Conservation (phyloP, 2,113 vertebrate genomes). For the Amblyopsis rosae region DNA sequence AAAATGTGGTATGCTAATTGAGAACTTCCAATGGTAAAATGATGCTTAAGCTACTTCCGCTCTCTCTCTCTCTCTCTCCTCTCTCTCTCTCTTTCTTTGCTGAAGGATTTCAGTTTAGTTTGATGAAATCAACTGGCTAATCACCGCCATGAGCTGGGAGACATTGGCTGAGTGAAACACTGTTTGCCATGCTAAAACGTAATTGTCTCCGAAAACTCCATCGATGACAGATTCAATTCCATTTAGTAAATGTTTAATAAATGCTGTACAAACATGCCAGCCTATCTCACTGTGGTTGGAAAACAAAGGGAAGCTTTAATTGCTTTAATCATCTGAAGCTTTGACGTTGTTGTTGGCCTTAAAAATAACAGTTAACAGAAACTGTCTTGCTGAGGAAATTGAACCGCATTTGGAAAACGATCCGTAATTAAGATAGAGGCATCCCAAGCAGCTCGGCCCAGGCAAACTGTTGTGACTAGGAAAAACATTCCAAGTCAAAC, state of each 20-base stretch:
- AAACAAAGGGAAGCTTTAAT: slow-evolving; percentile 99
- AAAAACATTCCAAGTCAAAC: slow-evolving; percentile 75
- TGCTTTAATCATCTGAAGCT: slow-evolving; percentile 95
- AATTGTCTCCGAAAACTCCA: slow-evolving; percentile 86
- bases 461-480: slow-evolving; percentile 75
- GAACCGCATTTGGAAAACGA: slow-evolving; percentile 81
- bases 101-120: slow-evolving; percentile 65
- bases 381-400: slow-evolving; percentile 86
- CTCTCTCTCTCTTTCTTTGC: slow-evolving; percentile 18
- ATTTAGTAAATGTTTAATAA: slow-evolving; percentile 94
- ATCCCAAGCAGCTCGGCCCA: slow-evolving; percentile 62
- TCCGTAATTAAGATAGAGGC: slow-evolving; percentile 82
- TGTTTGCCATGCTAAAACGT: slow-evolving; percentile 92
- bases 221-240: slow-evolving; percentile 98
- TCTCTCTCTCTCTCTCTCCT: slow-evolving; percentile 14
- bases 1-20: slow-evolving; percentile 79
- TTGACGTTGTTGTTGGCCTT: slow-evolving; percentile 89
- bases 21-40: slow-evolving; percentile 76
- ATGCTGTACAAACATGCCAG: slow-evolving; percentile 88
- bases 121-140: slow-evolving; percentile 77
- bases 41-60: slow-evolving; percentile 60
- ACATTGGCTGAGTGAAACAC: slow-evolving; percentile 65
- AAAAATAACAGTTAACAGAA: slow-evolving; percentile 91
- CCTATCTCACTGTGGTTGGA: slow-evolving; percentile 82
- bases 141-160: slow-evolving; percentile 71